Percentiles rank a stretch among this genome's conserved stretches.
phyloP scores from a whole-genome alignment of 2,888 invertebrate genomes.

The Andrena bicolor region DNA sequence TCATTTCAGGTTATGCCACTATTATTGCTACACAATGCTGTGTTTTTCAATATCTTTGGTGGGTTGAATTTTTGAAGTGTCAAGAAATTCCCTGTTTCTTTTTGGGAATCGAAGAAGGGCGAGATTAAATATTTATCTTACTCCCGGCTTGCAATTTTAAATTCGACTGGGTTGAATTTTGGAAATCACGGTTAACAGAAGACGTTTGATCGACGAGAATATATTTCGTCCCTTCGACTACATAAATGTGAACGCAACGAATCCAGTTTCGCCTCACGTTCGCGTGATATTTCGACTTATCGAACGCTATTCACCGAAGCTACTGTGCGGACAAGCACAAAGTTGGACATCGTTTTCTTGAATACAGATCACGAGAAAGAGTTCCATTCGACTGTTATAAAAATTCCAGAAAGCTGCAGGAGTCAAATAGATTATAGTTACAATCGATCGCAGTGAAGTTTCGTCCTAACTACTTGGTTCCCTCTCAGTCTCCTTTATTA shows the following conservation, averaged over 20 bases:
- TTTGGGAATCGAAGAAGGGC: neutral
- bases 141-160: constrained; percentile 23
- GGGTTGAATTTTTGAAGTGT: neutral
- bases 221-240: constrained; percentile 20
- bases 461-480: neutral
- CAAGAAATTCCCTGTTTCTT: neutral
- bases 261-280: constrained; percentile 48
- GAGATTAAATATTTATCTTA: neutral
- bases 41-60: neutral
- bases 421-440: neutral
- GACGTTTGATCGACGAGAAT: constrained; percentile 9
- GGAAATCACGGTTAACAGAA: neutral
- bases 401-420: neutral
- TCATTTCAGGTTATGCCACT: neutral
- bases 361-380: constrained; percentile 2
- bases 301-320: constrained; percentile 4
- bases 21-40: neutral
- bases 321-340: constrained; percentile 5
- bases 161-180: neutral
- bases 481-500: too few relatives aligned
- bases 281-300: constrained; percentile 40
- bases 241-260: constrained; percentile 30
- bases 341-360: neutral
- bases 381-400: neutral
- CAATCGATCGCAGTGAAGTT: neutral